phyloP scores from a whole-genome alignment of 2,113 vertebrate species.

The Panthera leo region DNA sequence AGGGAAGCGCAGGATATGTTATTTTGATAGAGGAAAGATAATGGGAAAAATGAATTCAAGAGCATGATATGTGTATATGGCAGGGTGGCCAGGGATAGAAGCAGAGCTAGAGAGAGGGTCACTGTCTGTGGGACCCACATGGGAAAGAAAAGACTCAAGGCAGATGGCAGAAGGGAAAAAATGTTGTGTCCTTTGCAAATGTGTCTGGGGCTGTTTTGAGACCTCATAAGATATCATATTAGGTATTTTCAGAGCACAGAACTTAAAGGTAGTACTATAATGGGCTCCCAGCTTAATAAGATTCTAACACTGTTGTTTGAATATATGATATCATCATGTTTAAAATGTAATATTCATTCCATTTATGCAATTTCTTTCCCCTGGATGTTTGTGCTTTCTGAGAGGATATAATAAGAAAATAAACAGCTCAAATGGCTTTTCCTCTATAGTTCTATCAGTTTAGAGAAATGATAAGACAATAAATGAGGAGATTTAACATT shows the following conservation, averaged over 20 bases:
- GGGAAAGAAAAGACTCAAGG: not conserved
- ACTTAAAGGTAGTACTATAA: conserved; percentile 44
- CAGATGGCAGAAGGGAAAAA: not conserved
- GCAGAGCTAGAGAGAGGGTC: not conserved
- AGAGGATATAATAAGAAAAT: conserved; percentile 63
- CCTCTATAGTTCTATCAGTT: conserved; percentile 27
- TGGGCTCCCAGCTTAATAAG: conserved; percentile 55
- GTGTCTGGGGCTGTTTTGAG: not conserved
- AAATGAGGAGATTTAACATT: conserved; percentile 33
- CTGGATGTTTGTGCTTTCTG: conserved; percentile 47
- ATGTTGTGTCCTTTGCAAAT: not conserved
- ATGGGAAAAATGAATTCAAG: not conserved
- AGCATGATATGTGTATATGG: not conserved
- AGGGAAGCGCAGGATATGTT: not conserved
- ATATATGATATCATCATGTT: conserved; percentile 64
- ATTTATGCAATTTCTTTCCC: conserved; percentile 57
- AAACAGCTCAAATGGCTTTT: conserved; percentile 56
- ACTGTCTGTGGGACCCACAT: rapidly evolving
- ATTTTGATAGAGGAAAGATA: not conserved
- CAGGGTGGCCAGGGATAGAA: not conserved
- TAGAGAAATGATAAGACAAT: conserved; percentile 1
- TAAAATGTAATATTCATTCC: conserved; percentile 63
- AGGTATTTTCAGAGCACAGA: conserved; percentile 41
- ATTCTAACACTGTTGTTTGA: conserved; percentile 49
- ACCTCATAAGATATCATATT: conserved; percentile 14